A percentile compares a stretch with the other conserved stretches of the same genome.
Evolutionary conservation across 2,113 vertebrate genomes (phyloP).

Genomic region (Mesembrinibis cayennensis): DNA sequence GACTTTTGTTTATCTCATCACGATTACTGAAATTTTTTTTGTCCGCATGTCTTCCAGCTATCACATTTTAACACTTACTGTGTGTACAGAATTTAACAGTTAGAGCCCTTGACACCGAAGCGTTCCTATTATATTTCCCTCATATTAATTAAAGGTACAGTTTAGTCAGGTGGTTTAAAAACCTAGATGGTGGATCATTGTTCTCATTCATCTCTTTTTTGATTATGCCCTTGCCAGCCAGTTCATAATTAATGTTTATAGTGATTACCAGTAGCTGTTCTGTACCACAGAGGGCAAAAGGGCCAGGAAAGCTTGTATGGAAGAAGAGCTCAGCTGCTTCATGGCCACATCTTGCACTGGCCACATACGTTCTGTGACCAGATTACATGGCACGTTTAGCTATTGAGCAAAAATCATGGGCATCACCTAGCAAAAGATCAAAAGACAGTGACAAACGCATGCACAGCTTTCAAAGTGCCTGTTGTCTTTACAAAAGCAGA

Average conservation of each 20-base stretch:
- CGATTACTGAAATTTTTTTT: not conserved
- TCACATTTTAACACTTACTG: not conserved
- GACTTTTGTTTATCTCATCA: not conserved
- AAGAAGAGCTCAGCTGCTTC: not conserved
- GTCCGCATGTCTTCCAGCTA: not conserved
- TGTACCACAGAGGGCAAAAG: not conserved
- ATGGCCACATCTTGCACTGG: not conserved
- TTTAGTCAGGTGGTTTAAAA: not conserved
- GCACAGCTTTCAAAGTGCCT: not conserved
- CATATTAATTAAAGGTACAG: not conserved
- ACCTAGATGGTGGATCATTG: not conserved
- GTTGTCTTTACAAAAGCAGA: not conserved
- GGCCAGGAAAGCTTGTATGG: not conserved
- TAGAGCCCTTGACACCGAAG: not conserved
- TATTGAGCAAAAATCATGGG: rapidly evolving
- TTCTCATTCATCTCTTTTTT: not conserved
- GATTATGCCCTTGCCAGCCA: not conserved
- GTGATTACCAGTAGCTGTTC: not conserved
- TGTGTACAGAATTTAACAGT: not conserved
- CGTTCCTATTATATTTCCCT: not conserved
- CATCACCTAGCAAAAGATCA: not conserved
- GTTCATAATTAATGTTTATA: not conserved
- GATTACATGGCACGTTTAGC: rapidly evolving
- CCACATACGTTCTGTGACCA: not conserved
- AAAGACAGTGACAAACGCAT: rapidly evolving